Conservation (phyloP, 2,888 invertebrate genomes). For the Dascillus cervinus region DNA sequence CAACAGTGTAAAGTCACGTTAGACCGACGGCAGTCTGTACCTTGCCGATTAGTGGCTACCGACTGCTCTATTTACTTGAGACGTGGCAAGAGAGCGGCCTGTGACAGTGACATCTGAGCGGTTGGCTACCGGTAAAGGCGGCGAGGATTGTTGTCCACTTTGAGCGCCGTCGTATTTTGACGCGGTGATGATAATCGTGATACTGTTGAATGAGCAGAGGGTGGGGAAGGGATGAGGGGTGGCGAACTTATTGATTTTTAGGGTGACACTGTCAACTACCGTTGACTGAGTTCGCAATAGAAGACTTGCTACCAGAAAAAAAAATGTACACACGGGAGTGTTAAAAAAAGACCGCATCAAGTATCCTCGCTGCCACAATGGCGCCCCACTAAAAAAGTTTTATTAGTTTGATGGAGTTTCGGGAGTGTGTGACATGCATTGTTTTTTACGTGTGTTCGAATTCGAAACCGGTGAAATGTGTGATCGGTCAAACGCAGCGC, state of each 20-base stretch:
- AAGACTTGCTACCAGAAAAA: conserved; percentile 46
- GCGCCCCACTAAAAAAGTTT: no score
- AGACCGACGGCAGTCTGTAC: conserved; percentile 26
- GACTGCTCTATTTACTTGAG: conserved; percentile 35
- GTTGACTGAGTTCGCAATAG: conserved; percentile 47
- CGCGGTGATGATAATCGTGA: conserved; percentile 36
- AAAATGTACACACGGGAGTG: conserved; percentile 38
- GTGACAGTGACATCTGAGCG: conserved; percentile 31
- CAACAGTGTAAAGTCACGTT: conserved; percentile 33
- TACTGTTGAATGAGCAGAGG: conserved; percentile 40
- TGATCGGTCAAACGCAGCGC: conserved; percentile 31
- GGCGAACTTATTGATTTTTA: conserved; percentile 57
- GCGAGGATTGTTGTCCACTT: conserved; percentile 1
- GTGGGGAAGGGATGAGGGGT: conserved; percentile 45
- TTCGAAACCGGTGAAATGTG: conserved; percentile 42
- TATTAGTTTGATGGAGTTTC: conserved; percentile 12
- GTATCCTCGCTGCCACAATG: no score
- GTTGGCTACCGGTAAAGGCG: conserved; percentile 15
- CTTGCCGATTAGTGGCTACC: conserved; percentile 31
- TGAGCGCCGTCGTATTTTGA: conserved; percentile 21
- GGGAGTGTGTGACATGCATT: conserved; percentile 25
- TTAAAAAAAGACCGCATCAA: conserved; percentile 21
- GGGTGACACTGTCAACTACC: conserved; percentile 58
- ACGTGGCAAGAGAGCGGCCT: conserved; percentile 33
- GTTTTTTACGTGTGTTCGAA: conserved; percentile 34